Evolutionary conservation across 2,797 vertebrate species (phyloP).

Genomic region (Threskiornis aethiopicus): DNA sequence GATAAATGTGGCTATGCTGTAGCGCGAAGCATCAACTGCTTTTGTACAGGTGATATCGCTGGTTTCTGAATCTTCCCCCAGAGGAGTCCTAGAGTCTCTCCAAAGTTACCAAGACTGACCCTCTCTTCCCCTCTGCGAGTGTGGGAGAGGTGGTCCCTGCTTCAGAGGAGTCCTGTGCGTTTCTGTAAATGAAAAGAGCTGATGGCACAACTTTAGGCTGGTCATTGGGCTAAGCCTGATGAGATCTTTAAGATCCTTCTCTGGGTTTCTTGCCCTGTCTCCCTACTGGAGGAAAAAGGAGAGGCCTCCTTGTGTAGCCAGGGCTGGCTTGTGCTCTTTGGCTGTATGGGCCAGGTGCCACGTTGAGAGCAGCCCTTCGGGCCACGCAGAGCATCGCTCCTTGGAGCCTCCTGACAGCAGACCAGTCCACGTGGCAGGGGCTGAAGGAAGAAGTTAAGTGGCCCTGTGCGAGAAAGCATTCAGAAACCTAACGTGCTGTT

Average conservation of each 20-base stretch:
- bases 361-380: neutral
- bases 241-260: neutral
- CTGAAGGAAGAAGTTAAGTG: neutral
- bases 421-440: rapidly evolving
- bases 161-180: neutral
- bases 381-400: neutral
- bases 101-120: neutral
- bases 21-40: rapidly evolving
- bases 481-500: neutral
- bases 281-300: neutral
- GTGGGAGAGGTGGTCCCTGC: neutral
- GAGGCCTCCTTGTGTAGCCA: neutral
- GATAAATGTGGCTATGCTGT: neutral
- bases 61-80: neutral
- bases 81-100: neutral
- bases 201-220: neutral
- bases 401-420: neutral
- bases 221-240: neutral
- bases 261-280: neutral
- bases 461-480: neutral
- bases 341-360: rapidly evolving
- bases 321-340: neutral
- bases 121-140: neutral
- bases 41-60: rapidly evolving
- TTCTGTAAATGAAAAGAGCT: neutral